Evolutionary conservation across 1,140 invertebrate genomes (phyloP).

Genomic region (Sinella curviseta): DNA sequence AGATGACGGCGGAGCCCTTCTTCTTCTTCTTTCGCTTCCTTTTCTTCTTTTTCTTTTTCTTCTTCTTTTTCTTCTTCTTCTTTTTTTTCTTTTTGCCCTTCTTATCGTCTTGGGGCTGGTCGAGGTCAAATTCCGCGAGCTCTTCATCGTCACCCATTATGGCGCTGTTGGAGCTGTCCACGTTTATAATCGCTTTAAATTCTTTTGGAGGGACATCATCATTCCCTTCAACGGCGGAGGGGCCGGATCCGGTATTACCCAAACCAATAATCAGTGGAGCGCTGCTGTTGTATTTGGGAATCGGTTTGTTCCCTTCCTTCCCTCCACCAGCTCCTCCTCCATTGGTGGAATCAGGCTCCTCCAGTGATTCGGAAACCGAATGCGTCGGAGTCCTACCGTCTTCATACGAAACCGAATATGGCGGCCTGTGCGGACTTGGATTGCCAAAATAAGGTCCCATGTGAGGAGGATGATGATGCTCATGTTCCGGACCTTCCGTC

Average conservation of each 20-base stretch:
- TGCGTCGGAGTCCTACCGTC: not conserved
- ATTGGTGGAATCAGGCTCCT: not conserved
- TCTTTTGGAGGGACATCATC: not conserved
- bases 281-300: not conserved
- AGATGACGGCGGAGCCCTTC: not conserved
- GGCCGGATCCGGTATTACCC: not conserved
- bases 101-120: not conserved
- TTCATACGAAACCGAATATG: not conserved
- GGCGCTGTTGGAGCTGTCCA: not conserved
- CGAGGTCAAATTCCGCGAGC: not conserved
- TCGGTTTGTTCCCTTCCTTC: not conserved
- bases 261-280: not conserved
- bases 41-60: not conserved
- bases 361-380: not conserved
- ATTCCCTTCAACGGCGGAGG: not conserved
- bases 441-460: not conserved
- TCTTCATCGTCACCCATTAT: not conserved
- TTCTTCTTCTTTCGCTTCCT: constrained; percentile 15
- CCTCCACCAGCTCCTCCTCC: not conserved
- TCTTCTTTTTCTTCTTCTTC: not conserved
- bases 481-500: not conserved
- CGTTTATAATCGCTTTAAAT: not conserved
- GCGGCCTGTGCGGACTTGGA: too few species aligned
- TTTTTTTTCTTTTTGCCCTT: constrained; percentile 5
- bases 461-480: not conserved